These are phyloP conservation scores for Cephalotes varians DNA, from an alignment of 2,888 invertebrate genomes.

Conservation along the genomic window DNA sequence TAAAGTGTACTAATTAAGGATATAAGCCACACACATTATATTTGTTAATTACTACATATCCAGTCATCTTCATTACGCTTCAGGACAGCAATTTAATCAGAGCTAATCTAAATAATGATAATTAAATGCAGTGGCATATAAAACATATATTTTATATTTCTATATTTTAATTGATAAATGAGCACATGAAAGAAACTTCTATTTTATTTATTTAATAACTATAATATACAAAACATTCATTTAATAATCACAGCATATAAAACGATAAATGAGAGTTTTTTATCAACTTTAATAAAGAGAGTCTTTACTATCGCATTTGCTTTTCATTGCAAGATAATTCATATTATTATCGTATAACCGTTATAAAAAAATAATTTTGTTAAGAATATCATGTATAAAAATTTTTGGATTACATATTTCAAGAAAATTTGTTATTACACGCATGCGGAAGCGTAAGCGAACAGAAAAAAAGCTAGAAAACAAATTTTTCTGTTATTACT, in stretches of 20 bases:
- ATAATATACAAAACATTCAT: background rate
- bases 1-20: background rate
- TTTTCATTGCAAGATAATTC: slow-evolving; percentile 1
- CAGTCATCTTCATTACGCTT: slow-evolving; percentile 1
- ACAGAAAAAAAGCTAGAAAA: background rate
- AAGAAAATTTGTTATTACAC: background rate
- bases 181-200: background rate
- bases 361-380: background rate
- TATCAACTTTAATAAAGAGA: background rate
- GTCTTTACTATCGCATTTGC: background rate
- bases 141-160: background rate
- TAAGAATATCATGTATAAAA: background rate
- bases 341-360: background rate
- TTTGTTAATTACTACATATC: background rate
- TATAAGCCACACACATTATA: background rate
- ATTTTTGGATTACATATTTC: background rate
- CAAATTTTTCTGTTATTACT: background rate
- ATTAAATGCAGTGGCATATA: background rate
- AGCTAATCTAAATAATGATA: slow-evolving; percentile 10
- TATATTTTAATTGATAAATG: background rate
- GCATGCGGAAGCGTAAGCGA: background rate
- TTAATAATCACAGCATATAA: background rate
- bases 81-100: background rate
- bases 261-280: background rate
- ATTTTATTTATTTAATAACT: background rate